phyloP scores from a whole-genome alignment of 1,140 invertebrate species.

The Calephelis nemesis region DNA sequence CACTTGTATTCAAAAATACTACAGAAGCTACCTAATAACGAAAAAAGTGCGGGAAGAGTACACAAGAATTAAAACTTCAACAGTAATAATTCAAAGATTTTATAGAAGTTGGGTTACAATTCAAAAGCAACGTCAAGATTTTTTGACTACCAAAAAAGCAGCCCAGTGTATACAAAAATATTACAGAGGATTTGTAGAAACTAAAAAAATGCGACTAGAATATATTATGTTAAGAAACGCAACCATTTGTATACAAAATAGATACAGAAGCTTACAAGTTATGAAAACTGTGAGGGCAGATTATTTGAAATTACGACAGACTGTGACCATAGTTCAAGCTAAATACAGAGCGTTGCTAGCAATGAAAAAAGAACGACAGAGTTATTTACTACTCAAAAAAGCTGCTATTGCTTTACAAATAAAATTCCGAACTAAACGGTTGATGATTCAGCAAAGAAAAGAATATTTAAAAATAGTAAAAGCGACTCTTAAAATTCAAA shows the following conservation, averaged over 20 bases:
- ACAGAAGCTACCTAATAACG: conserved; percentile 62
- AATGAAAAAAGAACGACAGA: conserved; percentile 40
- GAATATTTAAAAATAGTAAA: conserved; percentile 38
- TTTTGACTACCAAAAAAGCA: conserved; percentile 53
- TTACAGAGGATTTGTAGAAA: conserved; percentile 58
- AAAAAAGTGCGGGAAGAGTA: conserved; percentile 51
- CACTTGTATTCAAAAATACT: conserved; percentile 63
- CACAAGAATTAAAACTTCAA: conserved; percentile 45
- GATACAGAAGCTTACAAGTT: conserved; percentile 65
- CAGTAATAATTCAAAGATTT: conserved; percentile 68
- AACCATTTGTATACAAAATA: conserved; percentile 55
- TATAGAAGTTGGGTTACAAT: conserved; percentile 69
- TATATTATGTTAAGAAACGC: conserved; percentile 61
- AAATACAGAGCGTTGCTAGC: conserved; percentile 69
- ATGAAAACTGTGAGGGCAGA: conserved; percentile 47
- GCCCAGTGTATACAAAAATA: conserved; percentile 54
- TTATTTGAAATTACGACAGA: conserved; percentile 61
- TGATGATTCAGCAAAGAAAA: conserved; percentile 42
- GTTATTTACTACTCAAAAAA: conserved; percentile 29
- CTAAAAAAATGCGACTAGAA: conserved; percentile 40
- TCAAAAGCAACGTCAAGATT: conserved; percentile 56
- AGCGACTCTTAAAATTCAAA: conserved; percentile 57
- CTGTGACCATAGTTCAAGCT: conserved; percentile 74
- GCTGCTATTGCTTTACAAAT: conserved; percentile 39
- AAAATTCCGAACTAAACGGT: conserved; percentile 51